Evolutionary conservation across 2,113 vertebrate genomes (phyloP).

Genomic region (Antechinus stuartii): DNA sequence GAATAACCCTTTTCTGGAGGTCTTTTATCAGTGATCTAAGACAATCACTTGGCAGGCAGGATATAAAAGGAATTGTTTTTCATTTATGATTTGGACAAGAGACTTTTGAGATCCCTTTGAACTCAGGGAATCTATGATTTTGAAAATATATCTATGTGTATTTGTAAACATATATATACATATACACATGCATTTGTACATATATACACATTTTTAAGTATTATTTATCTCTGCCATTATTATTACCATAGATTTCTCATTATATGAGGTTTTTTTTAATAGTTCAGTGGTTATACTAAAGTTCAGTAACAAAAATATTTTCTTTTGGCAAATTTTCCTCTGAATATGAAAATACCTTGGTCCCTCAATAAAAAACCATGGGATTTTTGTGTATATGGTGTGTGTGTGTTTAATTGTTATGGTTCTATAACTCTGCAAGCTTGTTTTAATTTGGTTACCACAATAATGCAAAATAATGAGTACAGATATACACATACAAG

Average conservation of each 20-base stretch:
- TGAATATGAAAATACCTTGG: neutral
- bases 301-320: neutral
- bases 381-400: neutral
- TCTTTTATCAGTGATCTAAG: neutral
- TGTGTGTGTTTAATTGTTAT: neutral
- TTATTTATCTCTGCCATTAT: neutral
- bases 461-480: constrained; percentile 29
- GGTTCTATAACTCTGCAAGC: constrained; percentile 21
- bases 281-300: neutral
- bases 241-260: neutral
- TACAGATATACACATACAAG: neutral
- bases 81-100: neutral
- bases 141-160: neutral
- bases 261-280: neutral
- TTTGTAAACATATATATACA: too few species aligned
- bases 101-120: neutral
- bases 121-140: neutral
- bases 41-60: neutral
- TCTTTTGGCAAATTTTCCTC: neutral
- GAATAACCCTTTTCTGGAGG: neutral
- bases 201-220: neutral
- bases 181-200: too few species aligned
- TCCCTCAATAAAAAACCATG: neutral
- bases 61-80: neutral
- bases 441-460: constrained; percentile 42